Conservation (phyloP, 2,888 invertebrate genomes). For the Ceramica pisi region DNA sequence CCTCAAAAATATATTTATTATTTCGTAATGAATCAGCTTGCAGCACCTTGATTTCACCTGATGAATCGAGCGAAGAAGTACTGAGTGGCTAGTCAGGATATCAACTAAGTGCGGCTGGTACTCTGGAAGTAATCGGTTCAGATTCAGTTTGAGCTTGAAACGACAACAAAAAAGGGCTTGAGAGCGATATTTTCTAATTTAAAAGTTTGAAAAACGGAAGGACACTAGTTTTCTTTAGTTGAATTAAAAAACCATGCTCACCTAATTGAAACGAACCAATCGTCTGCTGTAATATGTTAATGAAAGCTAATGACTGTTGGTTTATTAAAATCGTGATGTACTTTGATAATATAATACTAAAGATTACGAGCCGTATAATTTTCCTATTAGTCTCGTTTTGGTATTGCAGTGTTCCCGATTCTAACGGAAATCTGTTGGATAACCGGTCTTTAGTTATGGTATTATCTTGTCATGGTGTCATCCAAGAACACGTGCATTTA, state of each 20-base stretch:
- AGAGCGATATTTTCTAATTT: not conserved
- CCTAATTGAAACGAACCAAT: conserved; percentile 32
- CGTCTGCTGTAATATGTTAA: conserved; percentile 7
- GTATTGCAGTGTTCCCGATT: conserved; percentile 8
- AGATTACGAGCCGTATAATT: conserved; percentile 40
- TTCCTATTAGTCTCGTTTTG: conserved; percentile 7
- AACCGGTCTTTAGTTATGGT: conserved; percentile 11
- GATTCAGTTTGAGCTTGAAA: not conserved
- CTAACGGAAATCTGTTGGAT: conserved; percentile 17
- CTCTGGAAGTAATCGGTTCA: not conserved
- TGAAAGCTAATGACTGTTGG: not conserved
- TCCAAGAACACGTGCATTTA: not conserved
- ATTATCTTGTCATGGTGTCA: conserved; percentile 17
- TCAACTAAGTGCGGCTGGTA: not conserved
- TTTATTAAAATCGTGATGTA: not conserved
- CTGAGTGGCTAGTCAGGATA: not conserved
- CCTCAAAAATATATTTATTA: too few relatives aligned
- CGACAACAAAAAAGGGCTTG: not conserved
- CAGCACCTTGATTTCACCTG: too few relatives aligned
- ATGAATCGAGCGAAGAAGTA: too few relatives aligned
- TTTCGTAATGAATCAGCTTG: too few relatives aligned
- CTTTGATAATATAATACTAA: conserved; percentile 5
- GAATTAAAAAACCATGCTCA: conserved; percentile 1
- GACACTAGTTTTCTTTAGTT: not conserved
- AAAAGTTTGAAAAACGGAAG: not conserved